Conservation (phyloP, 2,797 vertebrate genomes). For the Apogon hyalosoma region DNA sequence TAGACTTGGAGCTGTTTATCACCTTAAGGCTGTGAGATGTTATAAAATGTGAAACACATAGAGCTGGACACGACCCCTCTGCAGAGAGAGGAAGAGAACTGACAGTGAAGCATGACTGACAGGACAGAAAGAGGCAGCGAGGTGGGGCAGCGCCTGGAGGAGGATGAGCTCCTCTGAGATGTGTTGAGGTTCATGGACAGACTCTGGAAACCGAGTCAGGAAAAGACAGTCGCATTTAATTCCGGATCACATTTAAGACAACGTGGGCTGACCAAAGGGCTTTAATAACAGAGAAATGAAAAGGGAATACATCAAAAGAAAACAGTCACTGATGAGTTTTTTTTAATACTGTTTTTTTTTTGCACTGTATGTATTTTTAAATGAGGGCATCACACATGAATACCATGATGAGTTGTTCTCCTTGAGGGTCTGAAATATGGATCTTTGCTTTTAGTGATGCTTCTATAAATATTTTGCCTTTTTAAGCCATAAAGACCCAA, state of each 20-base stretch:
- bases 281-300: too few species aligned
- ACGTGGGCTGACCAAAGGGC: too few species aligned
- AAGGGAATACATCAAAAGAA: conserved; percentile 26
- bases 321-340: conserved; percentile 37
- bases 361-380: conserved; percentile 43
- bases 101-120: conserved; percentile 56
- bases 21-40: too few species aligned
- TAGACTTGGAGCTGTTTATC: conserved; percentile 8
- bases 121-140: conserved; percentile 37
- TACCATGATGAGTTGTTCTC: conserved; percentile 29
- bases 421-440: too few species aligned
- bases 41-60: conserved; percentile 14
- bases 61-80: conserved; percentile 5
- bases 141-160: conserved; percentile 20
- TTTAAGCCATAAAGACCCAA: too few species aligned
- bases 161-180: not conserved
- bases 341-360: too few species aligned
- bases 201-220: not conserved
- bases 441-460: too few species aligned
- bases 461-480: too few species aligned
- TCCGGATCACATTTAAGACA: too few species aligned
- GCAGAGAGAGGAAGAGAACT: conserved; percentile 30
- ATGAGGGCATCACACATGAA: conserved; percentile 40
- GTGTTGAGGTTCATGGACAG: conserved; percentile 26
- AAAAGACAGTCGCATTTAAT: too few species aligned